Percentiles rank a stretch among this genome's conserved stretches.
phyloP scores from a whole-genome alignment of 2,888 invertebrate genomes.

The Synanthedon tipuliformis region DNA sequence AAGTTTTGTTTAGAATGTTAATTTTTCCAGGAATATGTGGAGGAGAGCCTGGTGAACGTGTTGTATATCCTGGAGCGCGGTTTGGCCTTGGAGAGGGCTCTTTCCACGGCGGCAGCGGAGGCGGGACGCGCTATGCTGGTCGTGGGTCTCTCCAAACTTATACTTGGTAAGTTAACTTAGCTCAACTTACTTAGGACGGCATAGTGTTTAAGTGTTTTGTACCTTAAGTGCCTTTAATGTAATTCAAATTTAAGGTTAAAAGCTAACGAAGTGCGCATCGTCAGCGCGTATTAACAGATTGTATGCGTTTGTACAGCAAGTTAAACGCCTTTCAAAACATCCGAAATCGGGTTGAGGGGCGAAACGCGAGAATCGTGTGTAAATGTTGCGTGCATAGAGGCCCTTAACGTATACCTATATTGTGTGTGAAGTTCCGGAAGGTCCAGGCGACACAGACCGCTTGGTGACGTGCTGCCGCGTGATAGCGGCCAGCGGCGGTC shows the following conservation, averaged over 20 bases:
- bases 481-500: constrained; percentile 21
- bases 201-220: too few species aligned
- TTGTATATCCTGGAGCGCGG: constrained; percentile 81
- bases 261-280: too few species aligned
- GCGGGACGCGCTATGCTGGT: constrained; percentile 76
- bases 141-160: constrained; percentile 82
- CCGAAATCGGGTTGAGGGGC: too few species aligned
- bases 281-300: too few species aligned
- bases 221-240: too few species aligned
- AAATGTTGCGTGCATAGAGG: too few species aligned
- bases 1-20: background rate
- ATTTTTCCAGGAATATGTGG: constrained; percentile 63
- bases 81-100: constrained; percentile 77
- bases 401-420: too few species aligned
- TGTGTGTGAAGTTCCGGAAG: constrained; percentile 25
- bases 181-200: too few species aligned
- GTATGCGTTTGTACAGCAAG: too few species aligned
- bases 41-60: constrained; percentile 77
- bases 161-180: constrained; percentile 72
- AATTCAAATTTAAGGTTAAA: too few species aligned
- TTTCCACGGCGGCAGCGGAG: constrained; percentile 74
- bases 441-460: constrained; percentile 29
- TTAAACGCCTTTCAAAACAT: too few species aligned
- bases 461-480: constrained; percentile 43
- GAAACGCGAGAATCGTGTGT: too few species aligned